These are phyloP conservation scores for Dugesia japonica DNA, from an alignment of 2,888 invertebrate genomes.

Conservation along the genomic window DNA sequence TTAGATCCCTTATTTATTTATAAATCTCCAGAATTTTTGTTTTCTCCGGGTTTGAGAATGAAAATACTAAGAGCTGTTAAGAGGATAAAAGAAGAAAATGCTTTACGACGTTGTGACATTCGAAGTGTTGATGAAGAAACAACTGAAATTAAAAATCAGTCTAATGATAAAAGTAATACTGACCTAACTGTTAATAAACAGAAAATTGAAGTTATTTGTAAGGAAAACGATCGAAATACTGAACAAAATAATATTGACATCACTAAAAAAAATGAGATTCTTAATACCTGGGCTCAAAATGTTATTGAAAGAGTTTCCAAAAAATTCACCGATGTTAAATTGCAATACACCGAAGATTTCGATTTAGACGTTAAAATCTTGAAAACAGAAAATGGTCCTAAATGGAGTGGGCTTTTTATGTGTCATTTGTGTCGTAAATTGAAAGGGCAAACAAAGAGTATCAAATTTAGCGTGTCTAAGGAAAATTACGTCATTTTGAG, in stretches of 20 bases:
- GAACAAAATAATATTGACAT: not conserved
- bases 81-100: not conserved
- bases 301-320: not conserved
- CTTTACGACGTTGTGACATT: too few relatives aligned
- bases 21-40: not conserved
- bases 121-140: not conserved
- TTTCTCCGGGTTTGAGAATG: not conserved
- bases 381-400: not conserved
- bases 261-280: not conserved
- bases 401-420: not conserved
- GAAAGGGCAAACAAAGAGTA: not conserved
- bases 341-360: not conserved
- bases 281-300: not conserved
- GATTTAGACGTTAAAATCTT: not conserved
- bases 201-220: not conserved
- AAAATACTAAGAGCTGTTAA: not conserved
- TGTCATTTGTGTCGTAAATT: not conserved
- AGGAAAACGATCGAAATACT: not conserved
- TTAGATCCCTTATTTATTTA: not conserved
- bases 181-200: too few relatives aligned
- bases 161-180: not conserved
- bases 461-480: not conserved
- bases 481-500: conserved; percentile 15
- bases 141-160: not conserved
- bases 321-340: conserved; percentile 9